Base-by-base conservation (phyloP, 2,888 invertebrate genomes). In the Stramonita haemastoma region DNA sequence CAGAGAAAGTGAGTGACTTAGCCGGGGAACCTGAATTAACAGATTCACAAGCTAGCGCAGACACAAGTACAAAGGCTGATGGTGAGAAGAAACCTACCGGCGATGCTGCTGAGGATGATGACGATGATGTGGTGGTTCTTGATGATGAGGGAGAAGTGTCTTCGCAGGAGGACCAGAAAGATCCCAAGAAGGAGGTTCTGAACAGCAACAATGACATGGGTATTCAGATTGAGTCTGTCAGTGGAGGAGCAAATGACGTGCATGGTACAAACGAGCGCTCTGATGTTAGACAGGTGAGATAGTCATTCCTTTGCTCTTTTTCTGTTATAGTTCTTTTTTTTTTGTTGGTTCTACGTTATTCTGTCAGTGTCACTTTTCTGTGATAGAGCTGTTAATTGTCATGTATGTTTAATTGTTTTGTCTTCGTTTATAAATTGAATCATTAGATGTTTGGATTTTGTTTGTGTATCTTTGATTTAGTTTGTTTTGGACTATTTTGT, bases 151-250 rank as follows among this genome's bases (percentile, higher is more conserved):
- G 91, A 29, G 86, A 89, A 1, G 36, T n/a, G 0, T 4, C 70
- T 87, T 13, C 87, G 6, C 70, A 87, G 70, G 77, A 90, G 26
- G 90, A 90, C 60, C 87, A 87, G 60, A 89, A 91, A 77, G 89
- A 66, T 32, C 88, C 81, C 17, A 79, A 90, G n/a, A 89, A 87
- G n/a, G 88, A 89, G 32, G 36, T 73, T 1, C 73, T 85, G 46
- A 77, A 85, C 77, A 85, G 89, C 32, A 87, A 90, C 46, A 91
- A 91, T 90, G 91, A 91, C 87, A 90, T 92, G 85, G 92, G 92
- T 79, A 88, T 93, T 81, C 92, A 93, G 91, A 93, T 94, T 32
- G 73, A 92, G 26, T 91, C 93, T 0, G 93, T 93, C 36, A 92
- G 90, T 83, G 92, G 93, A 29, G 91, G 91, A 17, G 90, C 86